phyloP scores from a whole-genome alignment of 2,797 vertebrate genomes.

The Merluccius polli region DNA sequence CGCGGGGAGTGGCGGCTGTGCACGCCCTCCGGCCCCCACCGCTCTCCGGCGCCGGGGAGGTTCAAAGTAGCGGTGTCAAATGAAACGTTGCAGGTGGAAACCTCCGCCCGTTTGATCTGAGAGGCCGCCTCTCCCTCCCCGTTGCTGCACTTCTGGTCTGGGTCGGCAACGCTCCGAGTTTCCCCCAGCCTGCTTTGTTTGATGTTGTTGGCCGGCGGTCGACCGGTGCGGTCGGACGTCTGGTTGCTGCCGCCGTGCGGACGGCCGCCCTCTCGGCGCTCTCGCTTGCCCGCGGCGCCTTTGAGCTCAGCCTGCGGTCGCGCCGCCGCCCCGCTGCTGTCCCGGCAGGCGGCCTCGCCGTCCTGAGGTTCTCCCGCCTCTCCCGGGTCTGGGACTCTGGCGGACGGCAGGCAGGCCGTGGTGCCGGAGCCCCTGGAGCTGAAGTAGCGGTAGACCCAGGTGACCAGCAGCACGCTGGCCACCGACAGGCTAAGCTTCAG shows the following conservation, averaged over 20 bases:
- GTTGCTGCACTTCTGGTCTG: slow-evolving; percentile 24
- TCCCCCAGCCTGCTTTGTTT: slow-evolving; percentile 8
- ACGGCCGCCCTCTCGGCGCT: not conserved
- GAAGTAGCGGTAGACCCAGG: slow-evolving; percentile 80
- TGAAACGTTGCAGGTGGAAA: slow-evolving; percentile 38
- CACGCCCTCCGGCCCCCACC: slow-evolving; percentile 34
- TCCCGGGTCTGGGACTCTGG: slow-evolving; percentile 15
- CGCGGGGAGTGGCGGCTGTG: slow-evolving; percentile 66
- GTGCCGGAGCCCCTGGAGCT: slow-evolving; percentile 65
- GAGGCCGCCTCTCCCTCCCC: slow-evolving; percentile 20
- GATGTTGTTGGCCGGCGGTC: slow-evolving; percentile 5
- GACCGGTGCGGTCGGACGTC: slow-evolving; percentile 26
- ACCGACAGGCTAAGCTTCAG: slow-evolving; percentile 82
- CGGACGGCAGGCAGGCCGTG: not conserved
- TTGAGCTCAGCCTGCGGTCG: slow-evolving; percentile 14
- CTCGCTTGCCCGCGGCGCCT: slow-evolving; percentile 11
- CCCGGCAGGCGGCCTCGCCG: slow-evolving; percentile 25
- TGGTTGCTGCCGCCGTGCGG: slow-evolving; percentile 9
- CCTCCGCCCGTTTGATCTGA: slow-evolving; percentile 13
- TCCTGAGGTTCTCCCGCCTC: slow-evolving; percentile 20
- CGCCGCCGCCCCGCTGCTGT: slow-evolving; percentile 34
- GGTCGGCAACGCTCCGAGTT: slow-evolving; percentile 9
- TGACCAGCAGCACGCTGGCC: slow-evolving; percentile 76
- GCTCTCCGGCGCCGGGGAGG: slow-evolving; percentile 46
- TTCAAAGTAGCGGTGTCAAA: slow-evolving; percentile 50